Evolutionary conservation across 2,113 vertebrate species (phyloP).

Genomic region (Monopterus albus): DNA sequence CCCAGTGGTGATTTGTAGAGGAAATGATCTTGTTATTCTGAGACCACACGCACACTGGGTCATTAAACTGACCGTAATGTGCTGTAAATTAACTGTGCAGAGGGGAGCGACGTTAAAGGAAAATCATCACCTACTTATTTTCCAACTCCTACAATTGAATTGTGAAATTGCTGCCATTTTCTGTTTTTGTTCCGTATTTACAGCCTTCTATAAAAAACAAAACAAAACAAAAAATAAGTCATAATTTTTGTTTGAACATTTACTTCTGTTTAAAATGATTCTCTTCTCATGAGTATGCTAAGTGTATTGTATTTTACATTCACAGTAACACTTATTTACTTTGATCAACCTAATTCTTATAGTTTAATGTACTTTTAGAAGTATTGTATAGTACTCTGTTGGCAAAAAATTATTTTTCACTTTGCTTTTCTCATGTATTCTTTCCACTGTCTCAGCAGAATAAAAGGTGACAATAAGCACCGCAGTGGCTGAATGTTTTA

Average conservation of each 20-base stretch:
- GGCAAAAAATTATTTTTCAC: too few relatives aligned
- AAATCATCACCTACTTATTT: conserved; percentile 4
- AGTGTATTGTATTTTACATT: too few relatives aligned
- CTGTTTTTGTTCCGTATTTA: too few relatives aligned
- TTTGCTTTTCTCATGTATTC: background rate
- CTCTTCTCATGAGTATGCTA: too few relatives aligned
- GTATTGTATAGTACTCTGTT: too few relatives aligned
- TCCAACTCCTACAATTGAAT: background rate
- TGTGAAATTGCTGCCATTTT: background rate
- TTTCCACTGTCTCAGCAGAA: background rate
- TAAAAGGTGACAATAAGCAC: background rate
- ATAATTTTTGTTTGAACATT: too few relatives aligned
- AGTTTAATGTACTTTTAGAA: background rate
- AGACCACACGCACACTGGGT: conserved; percentile 6
- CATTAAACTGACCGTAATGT: conserved; percentile 38
- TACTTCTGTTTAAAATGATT: too few relatives aligned
- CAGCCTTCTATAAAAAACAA: too few relatives aligned
- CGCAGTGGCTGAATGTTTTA: background rate
- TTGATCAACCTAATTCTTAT: background rate
- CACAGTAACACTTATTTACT: background rate
- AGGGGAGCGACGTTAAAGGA: background rate
- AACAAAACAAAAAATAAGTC: too few relatives aligned
- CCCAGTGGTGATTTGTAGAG: conserved; percentile 36
- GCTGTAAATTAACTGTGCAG: conserved; percentile 26
- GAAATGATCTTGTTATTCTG: conserved; percentile 29